Evolutionary conservation across 2,888 invertebrate species (phyloP).

Genomic region (Thecocarcelia acutangulata): DNA sequence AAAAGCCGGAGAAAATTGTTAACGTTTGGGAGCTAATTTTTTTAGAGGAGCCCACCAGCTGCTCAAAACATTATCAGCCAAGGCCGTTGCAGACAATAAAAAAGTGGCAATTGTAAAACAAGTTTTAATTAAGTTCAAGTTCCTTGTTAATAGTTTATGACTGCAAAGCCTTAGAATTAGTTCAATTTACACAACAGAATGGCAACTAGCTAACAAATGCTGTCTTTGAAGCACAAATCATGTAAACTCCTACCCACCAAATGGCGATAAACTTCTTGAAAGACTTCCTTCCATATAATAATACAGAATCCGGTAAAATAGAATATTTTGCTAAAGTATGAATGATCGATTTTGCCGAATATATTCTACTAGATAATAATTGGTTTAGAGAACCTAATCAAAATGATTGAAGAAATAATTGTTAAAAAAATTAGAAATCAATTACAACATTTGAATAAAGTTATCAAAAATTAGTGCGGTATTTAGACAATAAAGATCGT

Average conservation of each 20-base stretch:
- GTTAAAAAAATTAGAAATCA: no score
- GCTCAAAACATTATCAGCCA: no score
- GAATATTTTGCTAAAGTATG: slow-evolving; percentile 84
- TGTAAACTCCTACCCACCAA: slow-evolving; percentile 12
- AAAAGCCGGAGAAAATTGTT: no score
- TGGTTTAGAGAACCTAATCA: slow-evolving; percentile 90
- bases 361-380: slow-evolving; percentile 87
- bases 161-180: slow-evolving; percentile 70
- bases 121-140: no score
- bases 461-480: no score
- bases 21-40: no score
- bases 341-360: slow-evolving; percentile 93
- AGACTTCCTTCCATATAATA: not conserved
- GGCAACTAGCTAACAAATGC: slow-evolving; percentile 43
- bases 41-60: no score
- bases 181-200: slow-evolving; percentile 45
- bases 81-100: no score
- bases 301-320: slow-evolving; percentile 17
- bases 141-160: slow-evolving; percentile 95
- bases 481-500: no score
- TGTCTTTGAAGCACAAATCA: slow-evolving; percentile 45
- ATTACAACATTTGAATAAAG: no score
- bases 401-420: slow-evolving; percentile 85
- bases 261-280: slow-evolving; percentile 3
- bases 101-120: no score